Percentiles rank a stretch among this genome's conserved stretches.
phyloP scores from a whole-genome alignment of 2,797 vertebrate genomes.

The Halcyon badia region DNA sequence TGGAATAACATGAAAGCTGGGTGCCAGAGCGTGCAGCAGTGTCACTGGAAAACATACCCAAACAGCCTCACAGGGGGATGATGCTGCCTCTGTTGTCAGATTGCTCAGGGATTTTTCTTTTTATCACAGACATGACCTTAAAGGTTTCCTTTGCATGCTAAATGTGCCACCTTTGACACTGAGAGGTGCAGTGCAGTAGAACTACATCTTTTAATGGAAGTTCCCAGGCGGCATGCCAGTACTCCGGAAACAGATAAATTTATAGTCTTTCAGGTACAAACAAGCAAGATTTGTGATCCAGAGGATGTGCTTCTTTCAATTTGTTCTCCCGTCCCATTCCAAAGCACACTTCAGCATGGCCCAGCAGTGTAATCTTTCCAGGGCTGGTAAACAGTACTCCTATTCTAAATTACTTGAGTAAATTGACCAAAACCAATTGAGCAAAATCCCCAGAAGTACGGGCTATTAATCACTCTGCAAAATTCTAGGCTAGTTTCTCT shows the following conservation, averaged over 20 bases:
- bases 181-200: neutral
- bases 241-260: constrained; percentile 50
- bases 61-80: neutral
- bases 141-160: neutral
- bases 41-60: neutral
- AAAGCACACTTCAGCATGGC: neutral
- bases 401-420: neutral
- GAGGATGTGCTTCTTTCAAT: constrained; percentile 38
- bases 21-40: neutral
- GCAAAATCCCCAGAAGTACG: neutral
- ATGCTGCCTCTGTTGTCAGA: neutral
- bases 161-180: neutral
- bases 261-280: constrained; percentile 71
- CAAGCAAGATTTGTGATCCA: constrained; percentile 21
- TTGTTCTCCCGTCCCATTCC: neutral
- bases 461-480: neutral
- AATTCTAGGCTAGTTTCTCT: neutral
- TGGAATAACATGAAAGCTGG: neutral
- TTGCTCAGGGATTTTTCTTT: neutral
- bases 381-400: neutral
- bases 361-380: neutral
- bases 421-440: constrained; percentile 9
- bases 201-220: neutral
- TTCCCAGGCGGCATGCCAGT: constrained; percentile 31
- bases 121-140: neutral